phyloP scores from a whole-genome alignment of 2,113 vertebrate genomes.

The Etia nguti region DNA sequence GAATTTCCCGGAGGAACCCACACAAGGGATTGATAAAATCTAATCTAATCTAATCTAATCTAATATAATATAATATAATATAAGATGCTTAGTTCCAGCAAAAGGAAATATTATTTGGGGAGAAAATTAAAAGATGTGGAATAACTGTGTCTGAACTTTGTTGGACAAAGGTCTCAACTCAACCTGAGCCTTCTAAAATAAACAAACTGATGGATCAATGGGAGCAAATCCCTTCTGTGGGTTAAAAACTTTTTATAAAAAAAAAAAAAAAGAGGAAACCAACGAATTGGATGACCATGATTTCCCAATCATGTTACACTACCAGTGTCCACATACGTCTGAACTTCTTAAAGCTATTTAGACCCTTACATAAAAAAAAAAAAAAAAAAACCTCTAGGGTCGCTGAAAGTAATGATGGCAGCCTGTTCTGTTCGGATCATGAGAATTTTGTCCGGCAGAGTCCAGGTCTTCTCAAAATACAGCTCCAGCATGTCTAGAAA shows the following conservation, averaged over 20 bases:
- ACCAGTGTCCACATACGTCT: not conserved
- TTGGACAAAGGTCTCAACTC: too few species aligned
- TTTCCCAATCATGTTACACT: not conserved
- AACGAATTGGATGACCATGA: not conserved
- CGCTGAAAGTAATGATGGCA: conserved; percentile 76
- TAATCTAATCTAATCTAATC: too few species aligned
- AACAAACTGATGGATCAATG: not conserved
- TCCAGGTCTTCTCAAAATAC: conserved; percentile 80
- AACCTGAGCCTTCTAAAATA: too few species aligned
- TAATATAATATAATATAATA: too few species aligned
- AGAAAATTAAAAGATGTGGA: too few species aligned
- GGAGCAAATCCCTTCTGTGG: not conserved
- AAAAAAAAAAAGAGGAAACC: too few species aligned
- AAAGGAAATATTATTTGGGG: too few species aligned
- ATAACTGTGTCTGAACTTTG: too few species aligned
- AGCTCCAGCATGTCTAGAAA: conserved; percentile 60
- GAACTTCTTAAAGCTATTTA: not conserved
- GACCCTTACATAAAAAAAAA: not conserved
- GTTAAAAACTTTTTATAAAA: not conserved
- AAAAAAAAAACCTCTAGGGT: conserved; percentile 72
- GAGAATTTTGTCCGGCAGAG: conserved; percentile 18
- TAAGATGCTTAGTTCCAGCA: too few species aligned
- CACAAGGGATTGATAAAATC: too few species aligned
- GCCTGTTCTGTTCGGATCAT: conserved; percentile 73
- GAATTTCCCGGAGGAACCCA: too few species aligned